These are phyloP conservation scores for Tachystola acroxantha DNA, from an alignment of 2,888 invertebrate species.

Conservation along the genomic window DNA sequence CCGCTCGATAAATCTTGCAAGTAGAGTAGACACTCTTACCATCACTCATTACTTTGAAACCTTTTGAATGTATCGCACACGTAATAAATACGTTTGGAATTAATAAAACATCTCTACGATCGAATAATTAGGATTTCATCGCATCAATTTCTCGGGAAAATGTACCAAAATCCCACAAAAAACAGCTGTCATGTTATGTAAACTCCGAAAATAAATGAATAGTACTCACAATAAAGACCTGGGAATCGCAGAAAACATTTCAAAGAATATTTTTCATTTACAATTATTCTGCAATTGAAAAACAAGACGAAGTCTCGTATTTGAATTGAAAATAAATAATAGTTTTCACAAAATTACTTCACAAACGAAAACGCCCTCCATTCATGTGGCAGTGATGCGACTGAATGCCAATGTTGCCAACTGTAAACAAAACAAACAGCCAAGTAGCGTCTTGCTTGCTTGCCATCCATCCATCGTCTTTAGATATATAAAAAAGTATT, in stretches of 20 bases:
- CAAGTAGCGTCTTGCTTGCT: too few species aligned
- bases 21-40: background rate
- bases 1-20: conserved; percentile 8
- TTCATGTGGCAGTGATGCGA: conserved; percentile 38
- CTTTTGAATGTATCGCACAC: background rate
- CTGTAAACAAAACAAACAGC: too few species aligned
- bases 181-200: conserved; percentile 75
- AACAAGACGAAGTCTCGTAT: conserved; percentile 27
- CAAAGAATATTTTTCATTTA: conserved; percentile 52
- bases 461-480: too few species aligned
- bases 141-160: conserved; percentile 20
- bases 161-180: conserved; percentile 49
- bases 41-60: too few species aligned
- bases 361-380: conserved; percentile 48
- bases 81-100: background rate
- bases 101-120: background rate
- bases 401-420: conserved; percentile 1
- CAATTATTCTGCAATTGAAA: conserved; percentile 52
- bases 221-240: conserved; percentile 69
- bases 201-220: conserved; percentile 66
- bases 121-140: background rate
- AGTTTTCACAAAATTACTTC: conserved; percentile 20
- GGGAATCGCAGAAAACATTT: conserved; percentile 71
- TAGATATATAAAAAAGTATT: too few species aligned
- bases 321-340: conserved; percentile 28